Conservation (phyloP, 2,888 invertebrate species). For the Orthosia cruda region DNA sequence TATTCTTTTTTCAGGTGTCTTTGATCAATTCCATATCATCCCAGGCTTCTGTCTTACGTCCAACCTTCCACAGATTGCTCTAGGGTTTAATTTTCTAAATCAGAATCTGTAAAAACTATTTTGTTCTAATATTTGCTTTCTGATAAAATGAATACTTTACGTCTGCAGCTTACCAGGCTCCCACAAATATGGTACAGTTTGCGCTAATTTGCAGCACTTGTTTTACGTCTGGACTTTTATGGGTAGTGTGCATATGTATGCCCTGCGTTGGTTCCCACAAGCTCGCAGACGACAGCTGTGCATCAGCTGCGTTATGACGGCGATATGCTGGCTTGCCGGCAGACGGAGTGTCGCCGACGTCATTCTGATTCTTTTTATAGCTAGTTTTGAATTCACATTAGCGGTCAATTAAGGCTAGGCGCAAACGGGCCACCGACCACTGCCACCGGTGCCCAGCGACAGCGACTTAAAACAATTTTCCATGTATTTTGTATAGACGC, state of each 20-base stretch:
- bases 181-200: background rate
- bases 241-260: background rate
- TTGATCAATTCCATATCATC: background rate
- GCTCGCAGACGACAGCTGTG: conserved; percentile 43
- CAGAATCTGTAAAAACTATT: background rate
- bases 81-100: background rate
- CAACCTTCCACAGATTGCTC: background rate
- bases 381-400: background rate
- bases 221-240: background rate
- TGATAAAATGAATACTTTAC: background rate
- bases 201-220: background rate
- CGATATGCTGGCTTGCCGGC: conserved; percentile 7
- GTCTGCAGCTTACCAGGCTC: background rate
- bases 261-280: conserved; percentile 24
- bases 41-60: background rate
- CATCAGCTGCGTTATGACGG: conserved; percentile 38
- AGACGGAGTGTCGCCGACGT: conserved; percentile 42
- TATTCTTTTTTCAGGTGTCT: background rate
- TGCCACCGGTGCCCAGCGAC: too few relatives aligned
- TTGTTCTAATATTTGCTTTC: background rate
- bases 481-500: too few relatives aligned
- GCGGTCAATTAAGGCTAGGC: too few relatives aligned
- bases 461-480: too few relatives aligned
- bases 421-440: too few relatives aligned
- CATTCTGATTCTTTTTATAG: conserved; percentile 2